Percentiles rank a stretch among this genome's conserved stretches.
Conservation (phyloP, 2,888 invertebrate genomes). For the Adelognathus sp. region DNA sequence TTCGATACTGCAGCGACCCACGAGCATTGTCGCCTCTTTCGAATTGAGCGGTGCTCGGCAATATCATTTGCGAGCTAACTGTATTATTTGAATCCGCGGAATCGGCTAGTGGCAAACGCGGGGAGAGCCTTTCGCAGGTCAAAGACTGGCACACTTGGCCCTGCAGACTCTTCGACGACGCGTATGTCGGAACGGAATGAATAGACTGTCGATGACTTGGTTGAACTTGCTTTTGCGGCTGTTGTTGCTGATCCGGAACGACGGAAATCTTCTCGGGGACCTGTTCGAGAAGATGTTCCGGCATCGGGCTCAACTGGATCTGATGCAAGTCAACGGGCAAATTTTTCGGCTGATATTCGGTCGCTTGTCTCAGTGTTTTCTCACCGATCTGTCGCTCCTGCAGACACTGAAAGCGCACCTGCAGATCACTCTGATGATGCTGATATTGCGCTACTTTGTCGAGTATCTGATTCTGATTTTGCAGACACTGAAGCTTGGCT, state of each 20-base stretch:
- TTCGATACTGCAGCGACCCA: conserved; percentile 74
- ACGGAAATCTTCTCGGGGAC: conserved; percentile 62
- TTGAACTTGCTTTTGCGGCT: conserved; percentile 57
- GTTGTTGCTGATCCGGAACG: conserved; percentile 65
- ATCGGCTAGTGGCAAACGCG: conserved; percentile 72
- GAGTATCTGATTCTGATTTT: conserved; percentile 78
- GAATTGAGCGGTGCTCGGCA: conserved; percentile 75
- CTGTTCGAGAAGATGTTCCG: conserved; percentile 68
- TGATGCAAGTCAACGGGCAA: conserved; percentile 61
- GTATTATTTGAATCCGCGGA: conserved; percentile 67
- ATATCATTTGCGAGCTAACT: conserved; percentile 76
- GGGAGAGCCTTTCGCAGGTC: conserved; percentile 74
- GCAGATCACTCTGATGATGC: conserved; percentile 76
- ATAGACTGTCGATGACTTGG: conserved; percentile 61
- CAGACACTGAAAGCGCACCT: conserved; percentile 73
- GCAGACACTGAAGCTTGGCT: conserved; percentile 77
- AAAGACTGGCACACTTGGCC: conserved; percentile 67
- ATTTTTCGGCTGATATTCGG: conserved; percentile 66
- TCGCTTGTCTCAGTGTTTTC: conserved; percentile 66
- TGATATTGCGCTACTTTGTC: conserved; percentile 79
- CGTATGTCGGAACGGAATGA: conserved; percentile 65
- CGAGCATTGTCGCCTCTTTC: conserved; percentile 74
- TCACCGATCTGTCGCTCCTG: conserved; percentile 75
- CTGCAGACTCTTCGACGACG: conserved; percentile 56
- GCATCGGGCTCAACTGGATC: conserved; percentile 64